These are phyloP conservation scores for Centrocercus urophasianus DNA, from an alignment of 2,113 vertebrate species.

Conservation along the genomic window DNA sequence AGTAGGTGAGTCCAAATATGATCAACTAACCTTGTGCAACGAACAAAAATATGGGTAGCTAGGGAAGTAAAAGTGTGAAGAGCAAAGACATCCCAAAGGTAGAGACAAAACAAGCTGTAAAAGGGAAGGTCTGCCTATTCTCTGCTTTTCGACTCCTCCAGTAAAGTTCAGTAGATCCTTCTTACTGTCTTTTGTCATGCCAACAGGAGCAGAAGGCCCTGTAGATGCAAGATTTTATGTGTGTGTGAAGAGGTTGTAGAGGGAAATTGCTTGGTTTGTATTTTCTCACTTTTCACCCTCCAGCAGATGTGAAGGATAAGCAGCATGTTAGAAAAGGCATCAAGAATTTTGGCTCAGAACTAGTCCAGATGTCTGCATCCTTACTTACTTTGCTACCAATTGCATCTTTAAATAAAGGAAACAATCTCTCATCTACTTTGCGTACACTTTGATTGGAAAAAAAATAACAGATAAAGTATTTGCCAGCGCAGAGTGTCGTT, in stretches of 20 bases:
- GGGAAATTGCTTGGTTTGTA: neutral
- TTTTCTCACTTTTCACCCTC: constrained; percentile 8
- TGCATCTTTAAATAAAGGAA: constrained; percentile 14
- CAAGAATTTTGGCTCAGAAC: constrained; percentile 11
- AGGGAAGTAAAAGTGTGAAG: neutral
- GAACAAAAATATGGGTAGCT: neutral
- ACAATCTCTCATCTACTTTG: neutral
- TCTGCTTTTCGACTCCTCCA: neutral
- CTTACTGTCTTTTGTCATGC: neutral
- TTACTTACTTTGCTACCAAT: neutral
- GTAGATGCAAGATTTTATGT: rapidly evolving
- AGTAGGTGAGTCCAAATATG: neutral
- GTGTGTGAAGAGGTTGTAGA: rapidly evolving
- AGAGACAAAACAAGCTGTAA: neutral
- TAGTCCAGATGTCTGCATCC: constrained; percentile 35
- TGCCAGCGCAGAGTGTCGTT: neutral
- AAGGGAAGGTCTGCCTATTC: neutral
- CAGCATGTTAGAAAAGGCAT: neutral
- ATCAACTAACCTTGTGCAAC: neutral
- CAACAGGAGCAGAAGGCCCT: neutral
- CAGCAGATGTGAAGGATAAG: neutral
- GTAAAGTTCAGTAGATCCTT: neutral
- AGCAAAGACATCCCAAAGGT: neutral
- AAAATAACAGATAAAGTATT: neutral
- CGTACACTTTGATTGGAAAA: neutral